phyloP scores from a whole-genome alignment of 2,888 invertebrate genomes.

The Buathra laborator region DNA sequence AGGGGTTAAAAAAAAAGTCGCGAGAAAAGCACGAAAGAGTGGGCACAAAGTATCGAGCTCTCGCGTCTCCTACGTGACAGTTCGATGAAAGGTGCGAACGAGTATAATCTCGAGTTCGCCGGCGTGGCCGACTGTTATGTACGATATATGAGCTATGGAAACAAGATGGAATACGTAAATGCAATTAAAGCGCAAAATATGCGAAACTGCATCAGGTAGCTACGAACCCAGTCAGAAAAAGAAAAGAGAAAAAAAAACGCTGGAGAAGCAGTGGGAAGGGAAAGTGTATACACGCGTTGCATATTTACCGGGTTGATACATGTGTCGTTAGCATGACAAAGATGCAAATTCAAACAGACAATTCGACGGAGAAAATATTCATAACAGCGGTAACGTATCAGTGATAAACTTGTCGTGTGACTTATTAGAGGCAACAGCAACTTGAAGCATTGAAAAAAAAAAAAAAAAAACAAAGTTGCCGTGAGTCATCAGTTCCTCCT shows the following conservation, averaged over 20 bases:
- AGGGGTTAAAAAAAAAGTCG: slow-evolving; percentile 38
- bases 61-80: slow-evolving; percentile 51
- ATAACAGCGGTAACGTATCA: slow-evolving; percentile 25
- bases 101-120: slow-evolving; percentile 41
- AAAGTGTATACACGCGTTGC: slow-evolving; percentile 73
- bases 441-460: background rate
- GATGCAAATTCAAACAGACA: slow-evolving; percentile 72
- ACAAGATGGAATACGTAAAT: slow-evolving; percentile 81
- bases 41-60: slow-evolving; percentile 37
- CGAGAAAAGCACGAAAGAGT: slow-evolving; percentile 38
- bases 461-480: background rate
- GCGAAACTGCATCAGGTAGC: slow-evolving; percentile 74
- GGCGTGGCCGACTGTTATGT: background rate
- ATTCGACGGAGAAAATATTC: slow-evolving; percentile 54
- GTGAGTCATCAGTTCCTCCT: background rate
- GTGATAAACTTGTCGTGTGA: slow-evolving; percentile 4
- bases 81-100: slow-evolving; percentile 57
- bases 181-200: slow-evolving; percentile 84
- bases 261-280: slow-evolving; percentile 21
- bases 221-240: slow-evolving; percentile 39
- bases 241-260: slow-evolving; percentile 35
- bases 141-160: slow-evolving; percentile 49
- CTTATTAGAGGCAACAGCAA: slow-evolving; percentile 17
- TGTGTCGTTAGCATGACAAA: slow-evolving; percentile 83
- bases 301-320: slow-evolving; percentile 80